phyloP scores from a whole-genome alignment of 2,888 invertebrate genomes.

The Chrysolina oricalcia region DNA sequence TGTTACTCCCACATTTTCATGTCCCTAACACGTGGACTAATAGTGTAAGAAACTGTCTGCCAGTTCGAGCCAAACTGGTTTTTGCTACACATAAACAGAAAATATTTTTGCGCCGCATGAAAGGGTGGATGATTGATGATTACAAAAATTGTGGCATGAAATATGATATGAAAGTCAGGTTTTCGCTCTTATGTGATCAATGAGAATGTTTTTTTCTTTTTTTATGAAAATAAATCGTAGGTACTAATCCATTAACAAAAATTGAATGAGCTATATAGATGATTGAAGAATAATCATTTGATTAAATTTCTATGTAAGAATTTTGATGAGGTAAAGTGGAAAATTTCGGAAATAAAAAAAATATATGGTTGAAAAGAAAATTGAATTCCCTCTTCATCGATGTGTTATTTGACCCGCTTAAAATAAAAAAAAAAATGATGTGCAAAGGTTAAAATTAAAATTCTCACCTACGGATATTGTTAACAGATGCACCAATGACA shows the following conservation, averaged over 20 bases:
- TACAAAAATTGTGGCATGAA: not conserved
- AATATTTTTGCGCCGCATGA: not conserved
- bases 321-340: no score
- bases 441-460: no score
- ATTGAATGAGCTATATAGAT: not conserved
- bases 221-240: not conserved
- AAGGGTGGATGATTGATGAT: not conserved
- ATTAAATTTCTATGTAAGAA: no score
- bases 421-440: no score
- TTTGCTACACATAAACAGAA: not conserved
- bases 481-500: no score
- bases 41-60: slow-evolving; percentile 9
- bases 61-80: not conserved
- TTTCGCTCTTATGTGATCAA: not conserved
- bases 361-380: no score
- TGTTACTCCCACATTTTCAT: not conserved
- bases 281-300: no score
- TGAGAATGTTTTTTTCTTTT: not conserved
- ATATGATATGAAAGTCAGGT: slow-evolving; percentile 7
- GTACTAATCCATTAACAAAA: not conserved
- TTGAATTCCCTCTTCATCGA: no score
- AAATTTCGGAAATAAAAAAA: no score
- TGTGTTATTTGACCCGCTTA: no score
- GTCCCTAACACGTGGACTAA: slow-evolving; percentile 1
- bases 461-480: no score